Percentiles rank a stretch among this genome's conserved stretches.
These are phyloP conservation scores for Rhadina sibilatrix DNA, from an alignment of 2,113 vertebrate species.

Conservation along the genomic window DNA sequence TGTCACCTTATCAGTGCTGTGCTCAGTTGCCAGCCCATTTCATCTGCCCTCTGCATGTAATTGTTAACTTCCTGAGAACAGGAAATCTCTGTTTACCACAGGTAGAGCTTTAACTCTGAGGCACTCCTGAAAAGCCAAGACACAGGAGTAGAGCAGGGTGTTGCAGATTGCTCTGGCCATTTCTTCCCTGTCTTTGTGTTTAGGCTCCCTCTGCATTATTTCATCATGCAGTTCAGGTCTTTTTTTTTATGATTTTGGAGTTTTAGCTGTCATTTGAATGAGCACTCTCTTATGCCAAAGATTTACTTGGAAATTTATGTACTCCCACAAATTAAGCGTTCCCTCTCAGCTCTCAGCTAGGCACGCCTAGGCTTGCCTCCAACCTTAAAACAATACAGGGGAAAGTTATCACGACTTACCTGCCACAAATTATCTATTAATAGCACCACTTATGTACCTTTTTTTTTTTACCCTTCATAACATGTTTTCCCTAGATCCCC, in stretches of 20 bases:
- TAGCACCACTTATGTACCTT: neutral
- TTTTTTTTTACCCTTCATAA: neutral
- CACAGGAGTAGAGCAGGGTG: neutral
- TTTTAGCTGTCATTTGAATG: neutral
- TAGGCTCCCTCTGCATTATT: neutral
- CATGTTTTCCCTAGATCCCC: neutral
- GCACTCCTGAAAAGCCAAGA: neutral
- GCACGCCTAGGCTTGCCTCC: constrained; percentile 61
- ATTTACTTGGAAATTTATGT: neutral
- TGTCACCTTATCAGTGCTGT: neutral
- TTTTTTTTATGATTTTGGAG: neutral
- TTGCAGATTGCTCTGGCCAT: neutral
- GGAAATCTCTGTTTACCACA: constrained; percentile 47
- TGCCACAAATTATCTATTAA: constrained; percentile 23
- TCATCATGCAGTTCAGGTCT: neutral
- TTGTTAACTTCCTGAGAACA: constrained; percentile 70
- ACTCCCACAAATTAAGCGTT: constrained; percentile 36
- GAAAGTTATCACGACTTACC: constrained; percentile 58
- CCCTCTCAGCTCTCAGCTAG: constrained; percentile 35
- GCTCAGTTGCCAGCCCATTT: neutral
- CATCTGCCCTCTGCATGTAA: constrained; percentile 56
- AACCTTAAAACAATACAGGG: constrained; percentile 53
- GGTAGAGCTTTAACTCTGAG: constrained; percentile 56
- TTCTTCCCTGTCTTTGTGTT: neutral
- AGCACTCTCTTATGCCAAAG: neutral